These are phyloP conservation scores for Neoaliturus tenellus DNA, from an alignment of 2,888 invertebrate species.

Conservation along the genomic window DNA sequence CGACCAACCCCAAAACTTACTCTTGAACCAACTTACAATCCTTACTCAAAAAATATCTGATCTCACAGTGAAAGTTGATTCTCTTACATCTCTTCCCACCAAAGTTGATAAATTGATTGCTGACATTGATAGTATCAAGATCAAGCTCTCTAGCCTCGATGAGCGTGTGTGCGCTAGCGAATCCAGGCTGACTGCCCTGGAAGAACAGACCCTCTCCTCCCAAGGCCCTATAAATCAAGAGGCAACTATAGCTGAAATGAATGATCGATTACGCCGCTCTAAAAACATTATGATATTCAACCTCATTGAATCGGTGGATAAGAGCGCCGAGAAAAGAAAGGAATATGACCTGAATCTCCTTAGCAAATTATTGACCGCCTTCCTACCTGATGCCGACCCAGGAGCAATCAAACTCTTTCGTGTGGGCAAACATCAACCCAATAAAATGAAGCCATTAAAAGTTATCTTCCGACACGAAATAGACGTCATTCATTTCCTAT, in stretches of 20 bases:
- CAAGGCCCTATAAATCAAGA: not conserved
- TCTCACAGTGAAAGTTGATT: too few relatives aligned
- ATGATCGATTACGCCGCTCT: not conserved
- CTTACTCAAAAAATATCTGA: too few relatives aligned
- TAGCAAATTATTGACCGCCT: not conserved
- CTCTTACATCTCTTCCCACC: too few relatives aligned
- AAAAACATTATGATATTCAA: slow-evolving; percentile 1
- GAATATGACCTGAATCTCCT: not conserved
- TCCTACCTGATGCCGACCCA: not conserved
- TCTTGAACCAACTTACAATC: too few relatives aligned
- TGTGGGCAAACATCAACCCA: not conserved
- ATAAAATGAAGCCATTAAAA: not conserved
- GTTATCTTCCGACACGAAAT: not conserved
- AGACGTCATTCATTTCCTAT: not conserved
- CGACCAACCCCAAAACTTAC: too few relatives aligned
- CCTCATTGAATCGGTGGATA: not conserved
- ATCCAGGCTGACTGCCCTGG: not conserved
- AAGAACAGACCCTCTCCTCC: not conserved
- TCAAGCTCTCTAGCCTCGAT: too few relatives aligned
- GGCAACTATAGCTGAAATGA: not conserved
- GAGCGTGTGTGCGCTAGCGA: not conserved
- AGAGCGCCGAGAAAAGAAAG: not conserved
- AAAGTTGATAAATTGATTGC: too few relatives aligned
- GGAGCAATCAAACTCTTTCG: not conserved
- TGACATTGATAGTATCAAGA: too few relatives aligned